phyloP scores from a whole-genome alignment of 2,113 vertebrate species.

The Pterophyllum scalare region DNA sequence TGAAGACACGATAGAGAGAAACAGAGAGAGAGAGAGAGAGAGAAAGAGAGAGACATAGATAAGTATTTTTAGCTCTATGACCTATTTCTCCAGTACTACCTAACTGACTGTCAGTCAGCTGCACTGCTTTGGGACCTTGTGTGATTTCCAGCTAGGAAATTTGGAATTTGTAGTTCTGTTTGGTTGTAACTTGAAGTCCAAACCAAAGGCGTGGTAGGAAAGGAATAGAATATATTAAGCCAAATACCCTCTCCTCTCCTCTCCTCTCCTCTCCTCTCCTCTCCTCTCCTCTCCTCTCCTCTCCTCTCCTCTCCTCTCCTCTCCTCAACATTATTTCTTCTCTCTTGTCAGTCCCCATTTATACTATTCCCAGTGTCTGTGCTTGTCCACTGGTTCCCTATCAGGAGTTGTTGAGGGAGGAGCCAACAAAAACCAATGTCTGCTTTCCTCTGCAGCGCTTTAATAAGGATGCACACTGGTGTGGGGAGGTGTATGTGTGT shows the following conservation, averaged over 20 bases:
- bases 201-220: slow-evolving; percentile 11
- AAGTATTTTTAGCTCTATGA: slow-evolving; percentile 87
- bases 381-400: slow-evolving; percentile 41
- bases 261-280: slow-evolving; percentile 3
- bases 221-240: background rate
- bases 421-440: slow-evolving; percentile 59
- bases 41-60: slow-evolving; percentile 74
- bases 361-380: slow-evolving; percentile 45
- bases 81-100: slow-evolving; percentile 86
- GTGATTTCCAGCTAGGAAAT: slow-evolving; percentile 64
- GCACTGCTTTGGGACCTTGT: slow-evolving; percentile 70
- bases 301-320: background rate
- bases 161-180: slow-evolving; percentile 53
- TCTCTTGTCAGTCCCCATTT: slow-evolving; percentile 44
- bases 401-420: slow-evolving; percentile 65
- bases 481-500: slow-evolving; percentile 24
- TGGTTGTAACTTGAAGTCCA: slow-evolving; percentile 49
- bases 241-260: background rate
- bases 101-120: slow-evolving; percentile 82
- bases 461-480: slow-evolving; percentile 70
- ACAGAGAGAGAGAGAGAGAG: slow-evolving; percentile 29
- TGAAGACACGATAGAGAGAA: slow-evolving; percentile 58
- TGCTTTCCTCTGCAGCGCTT: slow-evolving; percentile 71
- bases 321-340: slow-evolving; percentile 23
- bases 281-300: background rate